Percentiles rank a stretch among this genome's conserved stretches.
These are phyloP conservation scores for Macroteleia sp. DNA, from an alignment of 2,888 invertebrate genomes.

Conservation along the genomic window DNA sequence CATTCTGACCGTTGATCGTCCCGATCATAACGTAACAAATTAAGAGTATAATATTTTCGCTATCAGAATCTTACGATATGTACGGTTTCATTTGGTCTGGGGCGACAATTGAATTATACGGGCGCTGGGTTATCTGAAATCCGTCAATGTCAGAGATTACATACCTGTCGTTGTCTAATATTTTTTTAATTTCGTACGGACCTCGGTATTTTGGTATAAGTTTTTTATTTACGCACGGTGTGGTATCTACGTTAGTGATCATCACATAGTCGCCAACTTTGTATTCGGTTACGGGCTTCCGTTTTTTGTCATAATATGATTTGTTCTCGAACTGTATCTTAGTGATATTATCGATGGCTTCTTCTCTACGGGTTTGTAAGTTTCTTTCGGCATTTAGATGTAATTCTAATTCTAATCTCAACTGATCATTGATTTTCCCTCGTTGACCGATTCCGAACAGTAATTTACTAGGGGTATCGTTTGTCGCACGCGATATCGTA, in stretches of 20 bases:
- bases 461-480: constrained; percentile 1
- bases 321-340: too few relatives aligned
- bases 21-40: too few relatives aligned
- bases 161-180: constrained; percentile 62
- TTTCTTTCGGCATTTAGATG: too few relatives aligned
- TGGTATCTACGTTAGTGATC: too few relatives aligned
- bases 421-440: neutral
- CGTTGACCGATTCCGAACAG: constrained; percentile 4
- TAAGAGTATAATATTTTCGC: too few relatives aligned
- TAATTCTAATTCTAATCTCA: too few relatives aligned
- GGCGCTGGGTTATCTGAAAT: constrained; percentile 50
- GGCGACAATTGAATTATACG: constrained; percentile 43
- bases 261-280: too few relatives aligned
- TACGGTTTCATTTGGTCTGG: neutral
- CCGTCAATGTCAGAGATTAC: constrained; percentile 54
- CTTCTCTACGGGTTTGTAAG: too few relatives aligned
- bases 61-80: too few relatives aligned
- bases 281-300: neutral
- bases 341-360: too few relatives aligned
- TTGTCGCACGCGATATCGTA: neutral
- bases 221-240: constrained; percentile 7
- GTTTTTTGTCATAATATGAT: neutral
- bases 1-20: too few relatives aligned
- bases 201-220: constrained; percentile 62
- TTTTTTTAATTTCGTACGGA: constrained; percentile 54